Evolutionary conservation across 2,113 vertebrate species (phyloP).

Genomic region (Tenrec ecaudatus): DNA sequence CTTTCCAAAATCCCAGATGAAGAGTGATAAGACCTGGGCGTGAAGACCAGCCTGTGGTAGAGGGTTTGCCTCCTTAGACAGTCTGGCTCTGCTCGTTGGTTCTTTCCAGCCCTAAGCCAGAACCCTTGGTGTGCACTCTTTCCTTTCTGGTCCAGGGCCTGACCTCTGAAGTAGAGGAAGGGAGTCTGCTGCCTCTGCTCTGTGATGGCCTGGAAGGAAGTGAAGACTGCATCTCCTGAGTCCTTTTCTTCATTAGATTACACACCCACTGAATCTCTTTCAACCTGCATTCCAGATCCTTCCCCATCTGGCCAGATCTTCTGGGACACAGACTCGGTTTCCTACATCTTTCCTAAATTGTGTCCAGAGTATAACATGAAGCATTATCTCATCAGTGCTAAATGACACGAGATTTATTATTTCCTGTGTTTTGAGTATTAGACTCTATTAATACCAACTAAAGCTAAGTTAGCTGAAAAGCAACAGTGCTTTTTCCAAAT

Average conservation of each 20-base stretch:
- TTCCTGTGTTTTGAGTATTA: slow-evolving; percentile 5
- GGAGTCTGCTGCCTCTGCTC: background rate
- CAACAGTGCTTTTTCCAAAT: background rate
- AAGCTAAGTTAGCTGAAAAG: slow-evolving; percentile 24
- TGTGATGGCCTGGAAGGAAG: background rate
- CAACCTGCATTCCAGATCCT: background rate
- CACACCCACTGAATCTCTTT: background rate
- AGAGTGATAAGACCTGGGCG: background rate
- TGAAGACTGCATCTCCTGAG: background rate
- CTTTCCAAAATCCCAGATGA: background rate
- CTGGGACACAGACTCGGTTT: background rate
- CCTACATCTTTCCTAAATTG: background rate
- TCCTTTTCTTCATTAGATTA: background rate
- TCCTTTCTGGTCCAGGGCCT: no score
- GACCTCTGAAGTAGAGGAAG: background rate
- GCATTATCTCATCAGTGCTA: background rate
- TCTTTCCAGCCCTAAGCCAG: background rate
- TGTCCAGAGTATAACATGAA: background rate
- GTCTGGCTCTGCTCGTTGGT: background rate
- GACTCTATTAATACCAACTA: background rate
- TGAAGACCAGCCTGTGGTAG: background rate
- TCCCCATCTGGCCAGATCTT: background rate
- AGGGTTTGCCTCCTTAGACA: background rate
- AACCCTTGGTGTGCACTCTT: background rate
- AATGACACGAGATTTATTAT: background rate